Base-by-base conservation (phyloP, 2,797 vertebrate species). In the Platyrinchus mystaceus region DNA sequence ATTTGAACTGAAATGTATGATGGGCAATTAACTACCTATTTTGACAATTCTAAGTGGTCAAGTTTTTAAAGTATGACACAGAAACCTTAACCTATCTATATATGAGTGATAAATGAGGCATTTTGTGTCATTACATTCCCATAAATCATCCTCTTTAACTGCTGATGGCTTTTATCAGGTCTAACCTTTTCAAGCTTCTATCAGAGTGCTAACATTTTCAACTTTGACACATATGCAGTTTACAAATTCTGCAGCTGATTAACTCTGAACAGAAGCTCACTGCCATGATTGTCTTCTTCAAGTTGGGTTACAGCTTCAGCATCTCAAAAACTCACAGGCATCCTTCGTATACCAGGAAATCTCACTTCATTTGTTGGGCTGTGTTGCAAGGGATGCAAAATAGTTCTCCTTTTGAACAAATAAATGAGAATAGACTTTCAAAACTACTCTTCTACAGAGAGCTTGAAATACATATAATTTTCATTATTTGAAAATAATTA, bases 151-250 rank as follows among this genome's bases (percentile, higher is more conserved):
- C 98, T 98, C 98, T 98, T 98, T 98, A 98, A 98, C 97, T 98
- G 97, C 98, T 99, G 99, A 99, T 99, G 99, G 99, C 98, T 99
- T 99, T 99, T 99, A 99, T 99, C 99, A 99, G 99, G 98, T 99
- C 98, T 99, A 99, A 99, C 99, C 99, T 99, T 99, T 99, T 99
- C 99, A 99, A 99, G 99, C 98, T 98, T 98, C 99, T 98, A 99
- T 99, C 99, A 99, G 98, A 99, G 98, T 92, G 98, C 98, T 99
- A 99, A 99, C 99, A 99, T 99, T 99, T 99, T 99, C 99, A 99
- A 99, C 98, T 99, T 98, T 99, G 99, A 99, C 99, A 99, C 98
- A 98, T 98, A 98, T 94, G 98, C 98, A 98, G 98, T 99, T 99
- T 99, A 98, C 98, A 98, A 98, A 99, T 99, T 98, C 98, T 98